A percentile compares a stretch with the other conserved stretches of the same genome.
phyloP scores from a whole-genome alignment of 2,797 vertebrate genomes.

The Allobates femoralis region DNA sequence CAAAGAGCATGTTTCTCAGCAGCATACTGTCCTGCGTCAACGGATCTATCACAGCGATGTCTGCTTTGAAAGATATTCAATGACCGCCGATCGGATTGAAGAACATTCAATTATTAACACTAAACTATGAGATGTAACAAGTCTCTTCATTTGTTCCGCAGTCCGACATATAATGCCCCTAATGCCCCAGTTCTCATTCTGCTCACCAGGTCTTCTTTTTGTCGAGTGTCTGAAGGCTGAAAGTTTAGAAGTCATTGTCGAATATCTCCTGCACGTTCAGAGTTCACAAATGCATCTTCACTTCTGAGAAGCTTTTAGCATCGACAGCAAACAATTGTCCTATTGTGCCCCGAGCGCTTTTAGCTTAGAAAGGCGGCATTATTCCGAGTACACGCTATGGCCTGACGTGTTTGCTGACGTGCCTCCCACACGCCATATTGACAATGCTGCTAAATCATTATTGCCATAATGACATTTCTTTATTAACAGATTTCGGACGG shows the following conservation, averaged over 20 bases:
- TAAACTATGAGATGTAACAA: background rate
- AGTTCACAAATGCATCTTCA: conserved; percentile 5
- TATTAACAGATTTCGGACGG: background rate
- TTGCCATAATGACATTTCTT: background rate
- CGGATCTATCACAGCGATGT: too few species aligned
- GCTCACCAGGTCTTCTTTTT: conserved; percentile 48
- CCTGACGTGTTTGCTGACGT: conserved; percentile 16
- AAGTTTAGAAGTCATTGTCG: conserved; percentile 43
- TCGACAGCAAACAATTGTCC: conserved; percentile 31
- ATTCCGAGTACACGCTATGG: conserved; percentile 27
- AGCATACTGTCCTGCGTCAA: too few species aligned
- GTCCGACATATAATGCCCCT: background rate
- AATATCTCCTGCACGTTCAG: background rate
- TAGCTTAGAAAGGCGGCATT: conserved; percentile 42
- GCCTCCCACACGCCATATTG: conserved; percentile 49
- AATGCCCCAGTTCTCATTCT: background rate
- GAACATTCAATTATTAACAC: background rate
- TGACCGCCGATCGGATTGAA: too few species aligned
- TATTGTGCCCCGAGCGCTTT: conserved; percentile 29
- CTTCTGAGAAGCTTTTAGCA: conserved; percentile 27
- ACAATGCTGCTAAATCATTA: background rate
- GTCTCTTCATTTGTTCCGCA: background rate
- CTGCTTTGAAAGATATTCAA: too few species aligned
- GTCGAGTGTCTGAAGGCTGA: background rate
- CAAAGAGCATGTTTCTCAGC: too few species aligned